Conservation (phyloP, 2,797 vertebrate genomes). For the Clamator glandarius region DNA sequence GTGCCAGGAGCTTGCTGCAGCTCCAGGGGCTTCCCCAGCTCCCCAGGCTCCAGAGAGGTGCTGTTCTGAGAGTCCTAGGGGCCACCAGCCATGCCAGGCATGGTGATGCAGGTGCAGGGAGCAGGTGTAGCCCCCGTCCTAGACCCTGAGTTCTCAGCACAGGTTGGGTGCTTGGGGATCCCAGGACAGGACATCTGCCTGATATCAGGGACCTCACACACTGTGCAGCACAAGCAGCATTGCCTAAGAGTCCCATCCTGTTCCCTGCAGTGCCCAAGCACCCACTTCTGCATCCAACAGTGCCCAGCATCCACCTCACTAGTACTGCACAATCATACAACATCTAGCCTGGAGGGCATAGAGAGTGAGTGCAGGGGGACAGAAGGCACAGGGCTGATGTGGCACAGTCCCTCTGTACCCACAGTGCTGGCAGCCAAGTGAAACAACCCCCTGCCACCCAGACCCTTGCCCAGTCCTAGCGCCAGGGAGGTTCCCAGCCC, state of each 20-base stretch:
- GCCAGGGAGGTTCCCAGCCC: neutral
- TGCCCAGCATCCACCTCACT: neutral
- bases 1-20: neutral
- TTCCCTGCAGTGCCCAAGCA: neutral
- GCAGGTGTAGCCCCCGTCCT: neutral
- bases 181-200: neutral
- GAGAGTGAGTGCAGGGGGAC: neutral
- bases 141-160: neutral
- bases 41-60: neutral
- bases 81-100: neutral
- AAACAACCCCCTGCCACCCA: fast-evolving
- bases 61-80: neutral
- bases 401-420: neutral
- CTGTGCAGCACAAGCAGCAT: neutral
- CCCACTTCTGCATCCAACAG: neutral
- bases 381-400: fast-evolving
- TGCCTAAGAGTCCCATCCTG: neutral
- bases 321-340: fast-evolving
- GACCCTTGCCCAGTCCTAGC: neutral
- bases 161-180: neutral
- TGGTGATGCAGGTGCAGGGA: neutral
- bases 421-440: neutral
- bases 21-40: neutral
- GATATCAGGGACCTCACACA: neutral
- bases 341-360: neutral